Evolutionary conservation across 2,888 invertebrate genomes (phyloP).

Genomic region (Diarsia rubi): DNA sequence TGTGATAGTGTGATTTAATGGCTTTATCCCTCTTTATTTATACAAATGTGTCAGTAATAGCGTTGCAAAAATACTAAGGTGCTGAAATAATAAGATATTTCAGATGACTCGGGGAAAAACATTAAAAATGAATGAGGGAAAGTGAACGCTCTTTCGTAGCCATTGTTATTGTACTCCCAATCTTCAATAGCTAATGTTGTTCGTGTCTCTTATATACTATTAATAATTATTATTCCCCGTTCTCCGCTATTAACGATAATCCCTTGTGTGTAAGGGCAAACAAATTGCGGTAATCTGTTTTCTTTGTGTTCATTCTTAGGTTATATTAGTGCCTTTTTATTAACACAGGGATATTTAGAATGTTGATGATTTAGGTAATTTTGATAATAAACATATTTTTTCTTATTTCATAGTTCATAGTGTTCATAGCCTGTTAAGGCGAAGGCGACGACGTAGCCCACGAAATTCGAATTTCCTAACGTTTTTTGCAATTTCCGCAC

Average conservation of each 20-base stretch:
- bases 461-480: too few species aligned
- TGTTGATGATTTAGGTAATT: too few species aligned
- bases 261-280: neutral
- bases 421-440: too few species aligned
- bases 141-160: neutral
- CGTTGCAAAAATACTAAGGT: neutral
- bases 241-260: neutral
- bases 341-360: neutral
- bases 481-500: too few species aligned
- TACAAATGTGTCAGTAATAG: neutral
- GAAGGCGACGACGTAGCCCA: too few species aligned
- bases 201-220: neutral
- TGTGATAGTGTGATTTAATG: too few species aligned
- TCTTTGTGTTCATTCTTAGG: neutral
- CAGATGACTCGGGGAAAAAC: neutral
- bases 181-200: neutral
- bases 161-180: constrained; percentile 11
- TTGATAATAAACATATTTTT: too few species aligned
- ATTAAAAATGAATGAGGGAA: neutral
- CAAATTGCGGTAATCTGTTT: too few species aligned
- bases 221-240: constrained; percentile 6
- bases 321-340: neutral
- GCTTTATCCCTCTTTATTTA: neutral
- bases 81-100: neutral
- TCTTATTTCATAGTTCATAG: too few species aligned